phyloP scores from a whole-genome alignment of 1,140 invertebrate genomes.

The Mesaphorura yosii region DNA sequence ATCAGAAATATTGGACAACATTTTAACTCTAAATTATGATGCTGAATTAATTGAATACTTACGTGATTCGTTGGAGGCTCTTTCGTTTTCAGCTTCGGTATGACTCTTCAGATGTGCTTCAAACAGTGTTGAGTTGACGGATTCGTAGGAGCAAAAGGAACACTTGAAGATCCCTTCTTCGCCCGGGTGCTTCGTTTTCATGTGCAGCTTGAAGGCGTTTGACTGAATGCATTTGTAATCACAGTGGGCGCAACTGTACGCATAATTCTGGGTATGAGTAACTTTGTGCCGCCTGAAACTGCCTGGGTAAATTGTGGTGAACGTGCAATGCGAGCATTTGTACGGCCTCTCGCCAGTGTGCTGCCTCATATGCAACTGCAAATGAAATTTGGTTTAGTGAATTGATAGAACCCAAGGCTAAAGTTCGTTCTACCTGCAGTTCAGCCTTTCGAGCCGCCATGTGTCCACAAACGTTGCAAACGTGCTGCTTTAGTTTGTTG shows the following conservation, averaged over 20 bases:
- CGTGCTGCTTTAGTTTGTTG: slow-evolving; percentile 60
- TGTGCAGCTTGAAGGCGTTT: slow-evolving; percentile 53
- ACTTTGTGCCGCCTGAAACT: slow-evolving; percentile 59
- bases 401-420: too few relatives aligned
- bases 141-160: slow-evolving; percentile 45
- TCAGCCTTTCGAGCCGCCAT: slow-evolving; percentile 52
- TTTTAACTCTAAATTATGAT: too few relatives aligned
- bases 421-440: slow-evolving; percentile 39
- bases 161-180: slow-evolving; percentile 44
- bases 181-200: slow-evolving; percentile 50
- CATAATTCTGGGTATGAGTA: neutral
- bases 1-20: too few relatives aligned
- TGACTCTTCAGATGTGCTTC: slow-evolving; percentile 47
- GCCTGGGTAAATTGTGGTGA: slow-evolving; percentile 66
- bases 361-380: slow-evolving; percentile 57
- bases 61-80: too few relatives aligned
- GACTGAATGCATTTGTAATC: slow-evolving; percentile 55
- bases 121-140: slow-evolving; percentile 47
- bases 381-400: slow-evolving; percentile 36
- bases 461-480: slow-evolving; percentile 63
- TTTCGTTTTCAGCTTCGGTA: too few relatives aligned
- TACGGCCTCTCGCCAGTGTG: slow-evolving; percentile 73
- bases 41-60: too few relatives aligned
- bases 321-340: slow-evolving; percentile 60
- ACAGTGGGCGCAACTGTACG: slow-evolving; percentile 56